Evolutionary conservation across 2,113 vertebrate genomes (phyloP).

Genomic region (Esox niger): DNA sequence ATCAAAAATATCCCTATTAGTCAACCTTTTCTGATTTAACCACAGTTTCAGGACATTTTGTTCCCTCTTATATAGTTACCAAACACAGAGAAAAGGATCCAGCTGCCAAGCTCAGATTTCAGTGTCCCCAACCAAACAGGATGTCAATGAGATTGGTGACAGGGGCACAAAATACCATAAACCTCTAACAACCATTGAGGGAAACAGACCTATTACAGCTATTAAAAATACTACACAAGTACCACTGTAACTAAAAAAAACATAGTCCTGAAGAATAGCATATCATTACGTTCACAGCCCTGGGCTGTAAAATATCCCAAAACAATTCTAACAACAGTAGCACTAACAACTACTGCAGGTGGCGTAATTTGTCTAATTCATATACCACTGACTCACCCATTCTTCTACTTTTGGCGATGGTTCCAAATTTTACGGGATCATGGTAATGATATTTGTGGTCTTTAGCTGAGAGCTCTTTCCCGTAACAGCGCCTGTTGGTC

Average conservation of each 20-base stretch:
- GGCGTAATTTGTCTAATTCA: background rate
- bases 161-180: too few relatives aligned
- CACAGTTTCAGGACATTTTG: too few relatives aligned
- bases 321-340: too few relatives aligned
- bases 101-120: background rate
- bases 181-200: background rate
- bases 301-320: too few relatives aligned
- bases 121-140: background rate
- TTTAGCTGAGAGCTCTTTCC: slow-evolving; percentile 25
- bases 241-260: too few relatives aligned
- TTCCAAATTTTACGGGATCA: slow-evolving; percentile 20
- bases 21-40: too few relatives aligned
- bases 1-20: too few relatives aligned
- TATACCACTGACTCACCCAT: slow-evolving; percentile 16
- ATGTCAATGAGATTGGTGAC: background rate
- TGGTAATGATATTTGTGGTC: background rate
- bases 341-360: background rate
- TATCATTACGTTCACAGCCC: too few relatives aligned
- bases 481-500: background rate
- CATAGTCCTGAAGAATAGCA: too few relatives aligned
- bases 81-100: background rate
- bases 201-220: background rate
- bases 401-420: background rate
- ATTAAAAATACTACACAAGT: too few relatives aligned
- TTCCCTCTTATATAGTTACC: too few relatives aligned